Conservation (phyloP, 1,140 invertebrate species). For the Bombus vancouverensis region DNA sequence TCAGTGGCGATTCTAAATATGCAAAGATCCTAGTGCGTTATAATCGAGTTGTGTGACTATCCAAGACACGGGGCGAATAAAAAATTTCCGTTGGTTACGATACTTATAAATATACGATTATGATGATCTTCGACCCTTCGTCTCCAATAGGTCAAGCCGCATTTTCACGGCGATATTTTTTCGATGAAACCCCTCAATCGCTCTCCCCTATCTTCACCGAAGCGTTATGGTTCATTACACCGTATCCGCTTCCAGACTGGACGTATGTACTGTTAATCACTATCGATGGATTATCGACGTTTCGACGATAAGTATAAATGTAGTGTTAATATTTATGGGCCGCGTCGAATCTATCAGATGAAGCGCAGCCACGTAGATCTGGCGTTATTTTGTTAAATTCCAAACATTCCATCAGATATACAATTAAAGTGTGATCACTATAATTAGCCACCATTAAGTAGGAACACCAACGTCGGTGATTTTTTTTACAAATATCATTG, state of each 20-base stretch:
- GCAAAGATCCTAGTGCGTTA: neutral
- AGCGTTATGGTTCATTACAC: conserved; percentile 21
- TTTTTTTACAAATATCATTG: conserved; percentile 1
- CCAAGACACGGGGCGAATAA: neutral
- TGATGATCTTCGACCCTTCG: conserved; percentile 11
- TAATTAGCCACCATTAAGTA: neutral
- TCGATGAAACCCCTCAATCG: neutral
- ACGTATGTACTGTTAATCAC: conserved; percentile 10
- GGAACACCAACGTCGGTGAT: neutral
- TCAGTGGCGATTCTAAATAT: neutral
- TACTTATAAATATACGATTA: neutral
- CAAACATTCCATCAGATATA: neutral
- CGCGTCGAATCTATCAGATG: neutral
- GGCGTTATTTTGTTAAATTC: neutral
- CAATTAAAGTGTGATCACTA: conserved; percentile 6
- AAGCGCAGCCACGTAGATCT: neutral
- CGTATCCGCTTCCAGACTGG: conserved; percentile 9
- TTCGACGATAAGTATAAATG: neutral
- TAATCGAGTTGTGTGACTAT: neutral
- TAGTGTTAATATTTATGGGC: conserved; percentile 17
- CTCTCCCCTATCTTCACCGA: neutral
- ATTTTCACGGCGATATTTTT: conserved; percentile 4
- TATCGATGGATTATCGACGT: conserved; percentile 19
- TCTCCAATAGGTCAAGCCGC: neutral
- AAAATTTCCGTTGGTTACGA: neutral